Evolutionary conservation across 2,888 invertebrate species (phyloP).

Genomic region (Apantesis nais): DNA sequence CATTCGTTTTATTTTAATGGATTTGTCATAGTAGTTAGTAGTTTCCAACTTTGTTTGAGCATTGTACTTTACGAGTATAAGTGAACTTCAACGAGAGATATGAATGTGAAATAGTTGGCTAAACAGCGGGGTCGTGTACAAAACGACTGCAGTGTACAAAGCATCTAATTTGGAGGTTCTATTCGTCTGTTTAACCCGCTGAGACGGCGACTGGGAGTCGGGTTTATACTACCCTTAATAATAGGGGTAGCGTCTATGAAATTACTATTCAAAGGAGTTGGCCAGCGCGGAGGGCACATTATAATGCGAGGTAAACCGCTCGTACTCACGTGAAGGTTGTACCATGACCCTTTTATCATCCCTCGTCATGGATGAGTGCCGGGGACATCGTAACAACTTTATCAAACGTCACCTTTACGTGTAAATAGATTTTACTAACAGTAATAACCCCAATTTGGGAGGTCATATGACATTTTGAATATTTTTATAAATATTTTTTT

Average conservation of each 20-base stretch:
- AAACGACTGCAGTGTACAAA: constrained; percentile 57
- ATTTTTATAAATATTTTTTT: background rate
- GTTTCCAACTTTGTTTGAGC: background rate
- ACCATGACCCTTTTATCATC: constrained; percentile 66
- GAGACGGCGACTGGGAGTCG: constrained; percentile 66
- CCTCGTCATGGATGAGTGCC: constrained; percentile 64
- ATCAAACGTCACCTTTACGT: constrained; percentile 54
- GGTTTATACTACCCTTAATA: constrained; percentile 75
- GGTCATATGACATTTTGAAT: constrained; percentile 23
- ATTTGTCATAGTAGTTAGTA: background rate
- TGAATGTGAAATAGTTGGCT: constrained; percentile 26
- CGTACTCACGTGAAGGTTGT: constrained; percentile 70
- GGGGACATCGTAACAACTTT: constrained; percentile 58
- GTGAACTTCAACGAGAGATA: constrained; percentile 14
- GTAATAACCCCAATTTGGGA: constrained; percentile 45
- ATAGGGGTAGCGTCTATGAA: constrained; percentile 71
- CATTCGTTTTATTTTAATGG: background rate
- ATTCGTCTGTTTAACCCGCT: constrained; percentile 63
- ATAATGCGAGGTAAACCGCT: constrained; percentile 71
- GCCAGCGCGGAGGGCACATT: constrained; percentile 63
- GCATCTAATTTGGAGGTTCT: constrained; percentile 66
- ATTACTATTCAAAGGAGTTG: constrained; percentile 74
- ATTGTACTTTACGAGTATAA: background rate
- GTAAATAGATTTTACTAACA: constrained; percentile 51
- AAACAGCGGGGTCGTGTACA: constrained; percentile 42